Percentiles rank a stretch among this genome's conserved stretches.
phyloP scores from a whole-genome alignment of 2,113 vertebrate genomes.

The Felis catus region DNA sequence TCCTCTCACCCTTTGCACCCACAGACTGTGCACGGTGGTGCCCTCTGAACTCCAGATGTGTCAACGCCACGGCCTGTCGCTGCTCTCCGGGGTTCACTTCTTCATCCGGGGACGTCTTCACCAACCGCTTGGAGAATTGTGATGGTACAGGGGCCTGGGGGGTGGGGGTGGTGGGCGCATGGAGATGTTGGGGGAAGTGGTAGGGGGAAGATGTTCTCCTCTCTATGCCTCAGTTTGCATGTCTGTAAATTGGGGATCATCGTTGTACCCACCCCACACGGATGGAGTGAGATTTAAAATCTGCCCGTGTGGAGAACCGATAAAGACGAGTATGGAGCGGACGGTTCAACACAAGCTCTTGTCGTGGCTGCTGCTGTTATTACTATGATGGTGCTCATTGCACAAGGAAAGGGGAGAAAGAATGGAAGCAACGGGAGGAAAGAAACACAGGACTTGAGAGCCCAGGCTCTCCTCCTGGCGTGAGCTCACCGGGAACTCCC shows the following conservation, averaged over 20 bases:
- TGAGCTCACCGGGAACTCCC: not conserved
- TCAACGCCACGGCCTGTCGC: not conserved
- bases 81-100: not conserved
- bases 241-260: not conserved
- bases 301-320: not conserved
- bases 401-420: not conserved
- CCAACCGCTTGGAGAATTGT: fast-evolving
- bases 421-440: not conserved
- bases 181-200: too few relatives aligned
- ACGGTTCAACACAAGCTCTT: not conserved
- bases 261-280: not conserved
- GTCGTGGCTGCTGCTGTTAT: not conserved
- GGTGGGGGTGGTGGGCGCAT: too few relatives aligned
- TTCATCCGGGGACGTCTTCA: not conserved
- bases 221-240: not conserved
- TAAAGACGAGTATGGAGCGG: not conserved
- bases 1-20: not conserved
- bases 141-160: not conserved
- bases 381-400: not conserved
- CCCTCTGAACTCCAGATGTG: not conserved
- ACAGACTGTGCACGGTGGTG: not conserved
- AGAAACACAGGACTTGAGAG: not conserved
- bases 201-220: too few relatives aligned
- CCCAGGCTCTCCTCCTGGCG: not conserved
- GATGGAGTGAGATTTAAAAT: not conserved